A percentile compares a stretch with the other conserved stretches of the same genome.
Conservation (phyloP, 2,797 vertebrate species). For the Acanthurus lineatus region DNA sequence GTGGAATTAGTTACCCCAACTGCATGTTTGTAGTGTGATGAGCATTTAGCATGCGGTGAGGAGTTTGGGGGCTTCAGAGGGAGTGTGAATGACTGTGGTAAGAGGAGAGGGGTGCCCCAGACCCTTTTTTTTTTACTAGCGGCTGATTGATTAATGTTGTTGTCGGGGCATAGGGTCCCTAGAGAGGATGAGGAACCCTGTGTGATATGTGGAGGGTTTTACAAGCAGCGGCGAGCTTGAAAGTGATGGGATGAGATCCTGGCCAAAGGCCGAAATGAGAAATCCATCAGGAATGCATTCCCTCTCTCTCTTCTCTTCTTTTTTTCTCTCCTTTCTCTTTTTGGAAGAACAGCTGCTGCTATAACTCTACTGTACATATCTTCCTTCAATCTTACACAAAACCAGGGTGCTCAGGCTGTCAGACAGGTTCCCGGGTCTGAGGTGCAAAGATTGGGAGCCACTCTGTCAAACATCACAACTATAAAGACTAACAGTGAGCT, state of each 20-base stretch:
- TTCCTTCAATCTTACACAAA: constrained; percentile 76
- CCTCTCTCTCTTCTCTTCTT: constrained; percentile 68
- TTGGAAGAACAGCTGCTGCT: constrained; percentile 91
- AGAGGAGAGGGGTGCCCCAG: constrained; percentile 80
- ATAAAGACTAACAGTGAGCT: constrained; percentile 47
- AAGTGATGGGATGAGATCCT: constrained; percentile 90
- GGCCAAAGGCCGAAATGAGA: constrained; percentile 92
- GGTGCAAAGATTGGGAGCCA: constrained; percentile 61
- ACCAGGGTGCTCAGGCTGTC: constrained; percentile 72
- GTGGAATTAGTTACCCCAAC: constrained; percentile 84
- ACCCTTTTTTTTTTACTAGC: constrained; percentile 76
- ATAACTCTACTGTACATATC: constrained; percentile 87
- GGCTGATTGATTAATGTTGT: constrained; percentile 89
- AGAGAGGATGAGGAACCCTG: constrained; percentile 86
- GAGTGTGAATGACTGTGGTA: constrained; percentile 76
- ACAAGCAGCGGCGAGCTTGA: constrained; percentile 90
- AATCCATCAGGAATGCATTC: constrained; percentile 93
- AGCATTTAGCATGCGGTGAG: constrained; percentile 80
- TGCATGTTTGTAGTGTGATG: constrained; percentile 79
- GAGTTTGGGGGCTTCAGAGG: constrained; percentile 68
- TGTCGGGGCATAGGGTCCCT: constrained; percentile 83
- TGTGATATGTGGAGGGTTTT: constrained; percentile 91
- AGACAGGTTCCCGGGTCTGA: constrained; percentile 54
- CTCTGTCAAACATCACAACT: constrained; percentile 54
- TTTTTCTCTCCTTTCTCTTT: constrained; percentile 60